phyloP scores from a whole-genome alignment of 35 echinoderm and acorn worm genomes.

The Holothuria glaberrima region DNA sequence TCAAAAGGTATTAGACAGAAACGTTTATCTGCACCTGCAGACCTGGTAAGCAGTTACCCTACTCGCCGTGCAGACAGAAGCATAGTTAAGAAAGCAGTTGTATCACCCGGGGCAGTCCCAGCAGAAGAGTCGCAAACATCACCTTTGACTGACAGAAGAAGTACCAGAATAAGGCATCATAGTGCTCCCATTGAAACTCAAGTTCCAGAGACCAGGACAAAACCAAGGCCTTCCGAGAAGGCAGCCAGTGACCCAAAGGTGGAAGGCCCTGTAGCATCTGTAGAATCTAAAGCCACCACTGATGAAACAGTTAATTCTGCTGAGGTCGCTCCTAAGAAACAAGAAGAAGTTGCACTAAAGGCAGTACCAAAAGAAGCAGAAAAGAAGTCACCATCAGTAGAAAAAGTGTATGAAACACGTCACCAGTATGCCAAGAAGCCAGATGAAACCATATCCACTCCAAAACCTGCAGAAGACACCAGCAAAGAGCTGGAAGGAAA shows the following conservation, averaged over 20 bases:
- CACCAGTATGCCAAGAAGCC: too few species aligned
- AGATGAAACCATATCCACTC: too few species aligned
- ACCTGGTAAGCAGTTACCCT: not conserved
- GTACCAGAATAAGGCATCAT: not conserved
- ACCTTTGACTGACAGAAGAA: not conserved
- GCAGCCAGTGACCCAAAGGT: too few species aligned
- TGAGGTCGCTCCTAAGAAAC: too few species aligned
- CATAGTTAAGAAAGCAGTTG: not conserved
- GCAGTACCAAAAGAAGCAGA: too few species aligned
- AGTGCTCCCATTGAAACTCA: not conserved
- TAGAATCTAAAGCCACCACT: too few species aligned
- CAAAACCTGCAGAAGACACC: not conserved
- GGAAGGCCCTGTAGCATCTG: too few species aligned
- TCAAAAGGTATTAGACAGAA: not conserved
- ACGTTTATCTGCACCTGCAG: constrained; percentile 16
- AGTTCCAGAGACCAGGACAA: not conserved
- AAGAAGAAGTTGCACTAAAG: too few species aligned
- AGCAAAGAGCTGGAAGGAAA: not conserved
- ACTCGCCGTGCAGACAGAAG: not conserved
- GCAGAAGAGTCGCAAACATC: not conserved
- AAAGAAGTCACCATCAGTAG: constrained; percentile 17
- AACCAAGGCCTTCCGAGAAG: not conserved
- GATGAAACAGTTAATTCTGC: too few species aligned
- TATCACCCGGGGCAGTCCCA: not conserved
- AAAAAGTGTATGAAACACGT: not conserved